phyloP scores from a whole-genome alignment of 1,140 invertebrate genomes.

The Trachelipus rathkii region DNA sequence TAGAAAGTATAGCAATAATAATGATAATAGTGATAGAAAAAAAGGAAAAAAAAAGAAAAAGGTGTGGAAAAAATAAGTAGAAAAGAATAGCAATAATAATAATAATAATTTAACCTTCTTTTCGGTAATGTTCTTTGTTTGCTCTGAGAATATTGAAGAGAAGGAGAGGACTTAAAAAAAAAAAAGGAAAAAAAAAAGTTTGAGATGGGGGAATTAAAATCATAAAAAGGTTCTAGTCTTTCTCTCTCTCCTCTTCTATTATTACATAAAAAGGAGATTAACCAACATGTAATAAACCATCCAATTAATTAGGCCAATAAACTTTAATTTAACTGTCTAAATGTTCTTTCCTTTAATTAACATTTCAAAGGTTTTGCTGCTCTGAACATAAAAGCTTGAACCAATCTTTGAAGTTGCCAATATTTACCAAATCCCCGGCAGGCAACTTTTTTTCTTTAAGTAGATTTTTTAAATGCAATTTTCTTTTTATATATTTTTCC shows the following conservation, averaged over 20 bases:
- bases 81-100: no score
- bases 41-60: no score
- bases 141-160: no score
- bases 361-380: constrained; percentile 12
- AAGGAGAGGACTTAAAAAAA: no score
- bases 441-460: constrained; percentile 10
- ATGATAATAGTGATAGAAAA: no score
- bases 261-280: constrained; percentile 11
- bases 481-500: neutral
- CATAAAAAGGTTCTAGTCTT: neutral
- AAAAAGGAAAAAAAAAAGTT: no score
- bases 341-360: constrained; percentile 11
- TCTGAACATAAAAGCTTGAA: constrained; percentile 10
- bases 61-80: no score
- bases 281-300: constrained; percentile 10
- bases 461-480: constrained; percentile 9
- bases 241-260: neutral
- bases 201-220: neutral
- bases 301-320: constrained; percentile 4
- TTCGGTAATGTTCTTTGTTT: no score
- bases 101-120: no score
- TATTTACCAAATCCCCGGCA: constrained; percentile 9
- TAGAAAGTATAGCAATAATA: no score
- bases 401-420: constrained; percentile 12
- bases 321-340: constrained; percentile 13